Evolutionary conservation across 2,888 invertebrate genomes (phyloP), one percentile per base, ranked within the genome.

Genomic region (Gymnosoma rotundatum): DNA sequence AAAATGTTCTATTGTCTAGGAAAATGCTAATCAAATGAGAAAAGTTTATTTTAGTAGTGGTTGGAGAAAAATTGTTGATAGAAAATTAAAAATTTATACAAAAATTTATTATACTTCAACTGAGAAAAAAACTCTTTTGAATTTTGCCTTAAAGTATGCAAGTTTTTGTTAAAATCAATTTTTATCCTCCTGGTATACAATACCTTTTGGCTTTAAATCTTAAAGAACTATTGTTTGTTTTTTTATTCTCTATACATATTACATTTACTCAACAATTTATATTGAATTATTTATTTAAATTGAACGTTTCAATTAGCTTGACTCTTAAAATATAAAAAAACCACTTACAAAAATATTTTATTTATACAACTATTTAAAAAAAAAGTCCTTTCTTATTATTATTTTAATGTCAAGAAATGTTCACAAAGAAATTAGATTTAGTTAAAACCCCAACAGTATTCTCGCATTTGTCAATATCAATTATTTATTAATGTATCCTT

Each of bases 381-480:
- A 76, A 72, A 58, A 58, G 18, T 58, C 36, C 8, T 25, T 42
- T 50, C 52, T 45, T 54, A 69, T 72, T 72, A 18, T 7, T 6
- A 3, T 38, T 66, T 2, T 72, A 78, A 64, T 58, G 74, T 6
- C 20, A 36, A 60, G n/a, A 78, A 54, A 60, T 75, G 38, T 48
- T 54, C n/a, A 21, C 2, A 4, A 69, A 20, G n/a, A 42, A 38
- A 48, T 32, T 63, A 64, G 4, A 38, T 12, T 61, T 50, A 56
- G 54, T 16, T 18, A 20, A 58, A 83, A 69, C 16, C 58, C 63
- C 64, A 81, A 78, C 25, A 78, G 63, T 48, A 78, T 74, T 73
- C 78, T 25, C 56, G 73, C 64, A 84, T 69, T 32, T 80, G 76
- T 80, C 76, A 50, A 64, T 84, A 54, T 84, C 64, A 84, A 78